Conservation (phyloP, 2,113 vertebrate species). For the Proterorhinus semilunaris region DNA sequence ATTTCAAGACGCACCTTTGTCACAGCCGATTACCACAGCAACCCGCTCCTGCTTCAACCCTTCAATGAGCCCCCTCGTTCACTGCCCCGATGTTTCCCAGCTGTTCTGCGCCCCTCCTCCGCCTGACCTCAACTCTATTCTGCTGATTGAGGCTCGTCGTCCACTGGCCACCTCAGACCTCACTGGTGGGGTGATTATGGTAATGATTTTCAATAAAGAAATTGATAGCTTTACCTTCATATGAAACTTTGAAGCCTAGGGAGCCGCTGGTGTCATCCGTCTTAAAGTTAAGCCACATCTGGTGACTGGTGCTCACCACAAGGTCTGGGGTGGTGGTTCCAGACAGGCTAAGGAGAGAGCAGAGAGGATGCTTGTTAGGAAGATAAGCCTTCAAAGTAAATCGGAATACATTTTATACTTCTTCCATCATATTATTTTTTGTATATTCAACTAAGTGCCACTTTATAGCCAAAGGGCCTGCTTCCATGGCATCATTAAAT, state of each 20-base stretch:
- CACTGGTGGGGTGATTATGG: too few species aligned
- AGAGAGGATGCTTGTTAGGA: neutral
- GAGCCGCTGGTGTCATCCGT: slow-evolving; percentile 93
- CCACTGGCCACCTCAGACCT: too few species aligned
- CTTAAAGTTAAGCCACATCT: slow-evolving; percentile 99
- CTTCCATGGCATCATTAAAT: slow-evolving; percentile 24
- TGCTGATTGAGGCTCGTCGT: too few species aligned
- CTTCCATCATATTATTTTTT: neutral
- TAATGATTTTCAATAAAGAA: neutral
- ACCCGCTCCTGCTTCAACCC: too few species aligned
- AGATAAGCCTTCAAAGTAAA: neutral
- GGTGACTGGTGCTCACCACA: slow-evolving; percentile 95
- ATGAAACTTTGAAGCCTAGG: slow-evolving; percentile 94
- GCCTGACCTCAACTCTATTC: too few species aligned
- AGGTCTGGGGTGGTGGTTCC: slow-evolving; percentile 93
- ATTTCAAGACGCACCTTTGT: too few species aligned
- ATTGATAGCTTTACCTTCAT: slow-evolving; percentile 81
- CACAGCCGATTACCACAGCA: too few species aligned
- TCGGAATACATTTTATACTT: neutral
- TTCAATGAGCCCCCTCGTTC: too few species aligned
- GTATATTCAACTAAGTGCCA: slow-evolving; percentile 2
- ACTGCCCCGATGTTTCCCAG: too few species aligned
- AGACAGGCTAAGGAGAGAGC: slow-evolving; percentile 80
- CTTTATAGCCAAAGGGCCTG: slow-evolving; percentile 5
- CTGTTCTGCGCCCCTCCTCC: too few species aligned